phyloP scores from a whole-genome alignment of 2,113 vertebrate genomes.

The Rallus limicola region DNA sequence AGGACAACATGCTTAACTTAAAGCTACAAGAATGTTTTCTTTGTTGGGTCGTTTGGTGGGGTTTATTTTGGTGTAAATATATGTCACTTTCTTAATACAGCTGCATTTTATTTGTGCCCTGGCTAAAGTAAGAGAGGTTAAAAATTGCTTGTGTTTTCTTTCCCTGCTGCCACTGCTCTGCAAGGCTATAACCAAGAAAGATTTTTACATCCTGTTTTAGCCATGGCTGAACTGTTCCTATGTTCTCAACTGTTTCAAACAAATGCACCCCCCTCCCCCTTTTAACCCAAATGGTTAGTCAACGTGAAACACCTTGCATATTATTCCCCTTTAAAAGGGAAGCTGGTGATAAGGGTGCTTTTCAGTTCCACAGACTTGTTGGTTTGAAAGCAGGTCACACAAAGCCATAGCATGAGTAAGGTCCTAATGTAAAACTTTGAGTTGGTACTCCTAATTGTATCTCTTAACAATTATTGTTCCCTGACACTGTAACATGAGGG shows the following conservation, averaged over 20 bases:
- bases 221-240: background rate
- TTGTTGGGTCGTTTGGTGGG: no score
- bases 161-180: background rate
- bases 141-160: background rate
- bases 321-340: background rate
- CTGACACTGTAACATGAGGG: no score
- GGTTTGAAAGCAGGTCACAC: background rate
- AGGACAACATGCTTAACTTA: background rate
- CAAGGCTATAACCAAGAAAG: background rate
- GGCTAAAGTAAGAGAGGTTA: background rate
- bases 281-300: background rate
- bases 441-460: background rate
- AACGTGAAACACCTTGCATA: background rate
- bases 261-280: background rate
- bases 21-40: background rate
- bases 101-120: background rate
- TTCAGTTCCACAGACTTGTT: background rate
- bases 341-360: background rate
- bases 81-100: background rate
- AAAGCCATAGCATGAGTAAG: background rate
- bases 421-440: background rate
- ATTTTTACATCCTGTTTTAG: background rate
- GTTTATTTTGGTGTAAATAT: background rate
- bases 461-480: background rate
- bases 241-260: background rate